phyloP scores from a whole-genome alignment of 2,113 vertebrate species.

The Aegotheles bennettii region DNA sequence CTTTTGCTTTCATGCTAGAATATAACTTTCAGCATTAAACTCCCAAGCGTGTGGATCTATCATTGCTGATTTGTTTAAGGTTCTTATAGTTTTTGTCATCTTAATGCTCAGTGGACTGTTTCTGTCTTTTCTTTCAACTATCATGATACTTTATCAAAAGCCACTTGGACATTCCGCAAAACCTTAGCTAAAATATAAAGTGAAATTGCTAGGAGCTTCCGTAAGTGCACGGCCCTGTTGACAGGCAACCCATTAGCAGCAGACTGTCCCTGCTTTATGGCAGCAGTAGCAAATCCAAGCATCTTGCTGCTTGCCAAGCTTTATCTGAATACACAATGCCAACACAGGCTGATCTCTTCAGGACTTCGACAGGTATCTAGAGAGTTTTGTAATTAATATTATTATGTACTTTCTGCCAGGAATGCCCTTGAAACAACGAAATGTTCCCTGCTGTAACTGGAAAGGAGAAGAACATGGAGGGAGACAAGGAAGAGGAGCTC shows the following conservation, averaged over 20 bases:
- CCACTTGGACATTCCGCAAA: not conserved
- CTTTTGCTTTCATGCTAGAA: not conserved
- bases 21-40: not conserved
- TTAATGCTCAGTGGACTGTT: not conserved
- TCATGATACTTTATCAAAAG: not conserved
- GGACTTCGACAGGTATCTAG: conserved; percentile 48
- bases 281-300: conserved; percentile 3
- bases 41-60: fast-evolving
- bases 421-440: conserved; percentile 43
- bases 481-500: not conserved
- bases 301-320: conserved; percentile 38
- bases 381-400: conserved; percentile 62
- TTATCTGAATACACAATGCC: conserved; percentile 53
- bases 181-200: not conserved
- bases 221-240: not conserved
- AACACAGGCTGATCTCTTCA: conserved; percentile 37
- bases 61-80: not conserved
- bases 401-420: conserved; percentile 46
- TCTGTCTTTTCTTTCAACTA: not conserved
- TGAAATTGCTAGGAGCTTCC: not conserved
- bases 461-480: not conserved
- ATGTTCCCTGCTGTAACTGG: not conserved
- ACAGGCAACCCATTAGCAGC: conserved; percentile 1
- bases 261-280: conserved; percentile 10
- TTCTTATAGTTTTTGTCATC: not conserved